Evolutionary conservation across 2,888 invertebrate genomes (phyloP).

Genomic region (Lepidonotus clava): DNA sequence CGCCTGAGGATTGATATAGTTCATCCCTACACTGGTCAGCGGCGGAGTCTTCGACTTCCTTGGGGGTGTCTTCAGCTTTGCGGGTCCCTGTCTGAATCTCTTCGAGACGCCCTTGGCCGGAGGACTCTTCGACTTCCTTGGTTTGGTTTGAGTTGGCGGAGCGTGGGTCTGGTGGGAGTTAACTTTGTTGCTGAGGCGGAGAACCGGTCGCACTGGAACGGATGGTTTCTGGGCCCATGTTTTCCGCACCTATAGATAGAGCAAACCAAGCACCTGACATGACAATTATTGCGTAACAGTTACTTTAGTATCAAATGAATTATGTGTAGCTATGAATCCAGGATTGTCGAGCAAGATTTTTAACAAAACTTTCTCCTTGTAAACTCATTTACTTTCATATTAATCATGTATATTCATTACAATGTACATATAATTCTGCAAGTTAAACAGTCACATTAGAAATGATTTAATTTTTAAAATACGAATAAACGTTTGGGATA

Average conservation of each 20-base stretch:
- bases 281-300: not conserved
- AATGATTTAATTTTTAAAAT: no score
- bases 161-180: not conserved
- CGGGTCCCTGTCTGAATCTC: not conserved
- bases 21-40: not conserved
- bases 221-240: constrained; percentile 11
- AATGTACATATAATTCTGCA: no score
- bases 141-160: not conserved
- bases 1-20: not conserved
- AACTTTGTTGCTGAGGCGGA: not conserved
- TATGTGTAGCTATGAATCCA: no score
- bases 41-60: not conserved
- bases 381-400: no score
- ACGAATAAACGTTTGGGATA: no score
- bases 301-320: not conserved
- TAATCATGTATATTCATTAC: no score
- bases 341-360: no score
- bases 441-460: no score
- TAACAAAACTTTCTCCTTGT: no score
- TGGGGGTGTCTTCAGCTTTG: not conserved
- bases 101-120: not conserved
- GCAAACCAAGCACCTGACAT: not conserved
- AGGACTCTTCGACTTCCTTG: not conserved
- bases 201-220: constrained; percentile 4
- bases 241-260: not conserved